Evolutionary conservation across 2,113 vertebrate species (phyloP).

Genomic region (Takifugu bimaculatus): DNA sequence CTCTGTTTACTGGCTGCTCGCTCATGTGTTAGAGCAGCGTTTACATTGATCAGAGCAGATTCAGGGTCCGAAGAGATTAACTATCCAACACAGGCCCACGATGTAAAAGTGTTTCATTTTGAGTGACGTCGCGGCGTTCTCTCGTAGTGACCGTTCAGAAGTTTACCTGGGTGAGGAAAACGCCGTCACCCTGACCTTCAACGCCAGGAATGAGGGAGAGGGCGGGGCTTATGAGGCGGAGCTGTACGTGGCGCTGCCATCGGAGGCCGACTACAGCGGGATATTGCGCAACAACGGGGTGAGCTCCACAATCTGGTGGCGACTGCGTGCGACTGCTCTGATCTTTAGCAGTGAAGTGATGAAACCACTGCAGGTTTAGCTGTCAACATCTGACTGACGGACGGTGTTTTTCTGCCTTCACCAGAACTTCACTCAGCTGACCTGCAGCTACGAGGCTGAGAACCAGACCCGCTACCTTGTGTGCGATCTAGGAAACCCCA

Average conservation of each 20-base stretch:
- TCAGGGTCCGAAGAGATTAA: no score
- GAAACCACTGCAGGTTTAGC: not conserved
- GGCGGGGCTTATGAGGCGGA: conserved; percentile 86
- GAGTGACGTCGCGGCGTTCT: conserved; percentile 1
- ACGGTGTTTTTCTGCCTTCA: conserved; percentile 16
- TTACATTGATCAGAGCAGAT: no score
- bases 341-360: not conserved
- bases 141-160: conserved; percentile 69
- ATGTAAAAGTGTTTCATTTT: no score
- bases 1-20: no score
- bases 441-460: conserved; percentile 76
- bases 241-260: conserved; percentile 76
- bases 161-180: conserved; percentile 82
- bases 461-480: conserved; percentile 78
- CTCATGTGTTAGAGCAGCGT: no score
- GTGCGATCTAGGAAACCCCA: conserved; percentile 86
- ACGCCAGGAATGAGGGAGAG: conserved; percentile 80
- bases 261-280: conserved; percentile 80
- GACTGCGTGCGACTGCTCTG: not conserved
- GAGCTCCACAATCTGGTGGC: conserved; percentile 21
- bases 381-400: no score
- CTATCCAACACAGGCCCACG: no score
- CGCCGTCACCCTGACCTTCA: conserved; percentile 76
- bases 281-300: conserved; percentile 78
- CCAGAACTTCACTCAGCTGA: conserved; percentile 77